A percentile compares a stretch with the other conserved stretches of the same genome.
These are phyloP conservation scores for Rhegmatorhina hoffmannsi DNA, from an alignment of 2,113 vertebrate genomes.

Conservation along the genomic window DNA sequence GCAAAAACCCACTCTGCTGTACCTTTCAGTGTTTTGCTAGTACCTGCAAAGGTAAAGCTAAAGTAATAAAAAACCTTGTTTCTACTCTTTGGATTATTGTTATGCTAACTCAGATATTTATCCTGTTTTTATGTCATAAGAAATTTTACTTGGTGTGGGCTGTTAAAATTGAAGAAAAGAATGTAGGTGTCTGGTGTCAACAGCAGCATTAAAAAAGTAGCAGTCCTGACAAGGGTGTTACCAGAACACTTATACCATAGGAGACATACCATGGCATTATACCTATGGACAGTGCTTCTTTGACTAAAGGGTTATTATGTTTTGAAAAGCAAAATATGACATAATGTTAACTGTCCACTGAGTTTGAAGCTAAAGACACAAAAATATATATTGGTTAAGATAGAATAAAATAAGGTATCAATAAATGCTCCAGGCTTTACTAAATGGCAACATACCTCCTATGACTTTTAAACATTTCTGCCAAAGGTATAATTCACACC, in stretches of 20 bases:
- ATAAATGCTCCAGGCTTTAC: neutral
- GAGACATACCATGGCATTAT: neutral
- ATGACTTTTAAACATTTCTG: neutral
- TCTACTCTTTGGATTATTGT: neutral
- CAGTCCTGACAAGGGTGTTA: neutral
- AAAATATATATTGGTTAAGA: neutral
- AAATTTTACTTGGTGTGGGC: neutral
- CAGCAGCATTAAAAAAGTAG: neutral
- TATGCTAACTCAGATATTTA: neutral
- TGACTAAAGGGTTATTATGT: neutral
- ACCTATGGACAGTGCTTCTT: neutral
- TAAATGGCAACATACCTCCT: neutral
- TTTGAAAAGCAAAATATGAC: neutral
- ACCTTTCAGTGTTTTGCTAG: neutral
- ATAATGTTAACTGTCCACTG: neutral
- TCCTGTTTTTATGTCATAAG: neutral
- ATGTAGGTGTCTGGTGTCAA: neutral
- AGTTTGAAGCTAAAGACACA: neutral
- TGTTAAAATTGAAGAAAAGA: neutral
- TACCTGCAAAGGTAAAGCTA: neutral
- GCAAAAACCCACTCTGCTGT: neutral
- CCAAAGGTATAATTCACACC: neutral
- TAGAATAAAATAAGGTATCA: neutral
- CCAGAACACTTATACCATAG: neutral
- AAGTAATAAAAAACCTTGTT: neutral